A percentile compares a stretch with the other conserved stretches of the same genome.
phyloP scores from a whole-genome alignment of 2,113 vertebrate genomes.

The Callionymus lyra region DNA sequence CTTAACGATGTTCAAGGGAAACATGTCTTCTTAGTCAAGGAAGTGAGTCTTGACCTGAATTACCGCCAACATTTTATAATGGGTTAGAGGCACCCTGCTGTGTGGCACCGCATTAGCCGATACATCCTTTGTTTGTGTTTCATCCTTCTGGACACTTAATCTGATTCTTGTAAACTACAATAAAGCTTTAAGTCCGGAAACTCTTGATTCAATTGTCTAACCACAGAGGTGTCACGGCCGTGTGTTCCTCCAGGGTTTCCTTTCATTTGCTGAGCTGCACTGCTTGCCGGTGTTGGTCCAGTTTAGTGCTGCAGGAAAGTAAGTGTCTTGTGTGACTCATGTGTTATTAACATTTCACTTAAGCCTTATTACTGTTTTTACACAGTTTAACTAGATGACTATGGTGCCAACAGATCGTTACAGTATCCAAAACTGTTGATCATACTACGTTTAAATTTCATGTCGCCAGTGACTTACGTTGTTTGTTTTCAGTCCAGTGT shows the following conservation, averaged over 20 bases:
- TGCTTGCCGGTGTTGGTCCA: slow-evolving; percentile 68
- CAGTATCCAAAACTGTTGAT: too few species aligned
- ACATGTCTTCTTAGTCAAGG: slow-evolving; percentile 8
- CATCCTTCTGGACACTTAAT: slow-evolving; percentile 24
- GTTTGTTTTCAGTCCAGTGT: slow-evolving; percentile 70
- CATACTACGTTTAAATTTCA: too few species aligned
- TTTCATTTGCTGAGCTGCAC: slow-evolving; percentile 76
- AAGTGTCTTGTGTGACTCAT: too few species aligned
- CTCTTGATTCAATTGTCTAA: neutral
- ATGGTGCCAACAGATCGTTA: too few species aligned
- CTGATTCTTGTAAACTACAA: slow-evolving; percentile 4
- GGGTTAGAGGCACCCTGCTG: slow-evolving; percentile 17
- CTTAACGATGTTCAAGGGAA: too few species aligned
- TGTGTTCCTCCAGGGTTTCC: slow-evolving; percentile 69
- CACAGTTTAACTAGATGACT: too few species aligned
- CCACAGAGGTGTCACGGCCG: neutral
- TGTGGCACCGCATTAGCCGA: slow-evolving; percentile 26
- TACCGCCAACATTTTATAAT: slow-evolving; percentile 26
- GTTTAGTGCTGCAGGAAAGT: slow-evolving; percentile 78
- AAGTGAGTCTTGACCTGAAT: slow-evolving; percentile 31
- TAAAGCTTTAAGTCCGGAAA: too few species aligned
- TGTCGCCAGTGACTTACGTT: slow-evolving; percentile 1
- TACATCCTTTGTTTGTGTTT: slow-evolving; percentile 11
- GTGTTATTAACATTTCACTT: too few species aligned
- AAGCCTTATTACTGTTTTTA: too few species aligned